These are phyloP conservation scores for Anas capensis DNA, from an alignment of 2,797 vertebrate species.

Conservation along the genomic window DNA sequence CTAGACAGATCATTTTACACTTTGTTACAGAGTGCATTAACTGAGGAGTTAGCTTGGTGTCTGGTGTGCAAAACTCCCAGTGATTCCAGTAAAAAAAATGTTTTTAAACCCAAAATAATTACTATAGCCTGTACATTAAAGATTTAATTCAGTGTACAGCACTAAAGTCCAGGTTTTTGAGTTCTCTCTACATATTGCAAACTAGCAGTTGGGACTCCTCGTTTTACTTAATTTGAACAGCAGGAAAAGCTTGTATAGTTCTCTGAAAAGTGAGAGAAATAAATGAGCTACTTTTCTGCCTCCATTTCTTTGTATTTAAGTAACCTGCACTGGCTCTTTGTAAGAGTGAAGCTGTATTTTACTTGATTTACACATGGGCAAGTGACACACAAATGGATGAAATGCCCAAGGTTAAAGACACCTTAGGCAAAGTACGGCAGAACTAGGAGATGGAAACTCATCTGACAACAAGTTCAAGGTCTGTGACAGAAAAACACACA, in stretches of 20 bases:
- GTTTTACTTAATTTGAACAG: not conserved
- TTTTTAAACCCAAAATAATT: not conserved
- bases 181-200: not conserved
- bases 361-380: not conserved
- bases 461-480: not conserved
- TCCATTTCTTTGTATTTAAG: not conserved
- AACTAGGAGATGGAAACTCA: not conserved
- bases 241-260: not conserved
- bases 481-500: too few relatives aligned
- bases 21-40: not conserved
- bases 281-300: not conserved
- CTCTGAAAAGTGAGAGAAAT: not conserved
- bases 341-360: not conserved
- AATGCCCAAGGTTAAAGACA: not conserved
- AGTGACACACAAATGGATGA: not conserved
- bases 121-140: not conserved
- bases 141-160: not conserved
- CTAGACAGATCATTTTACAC: not conserved
- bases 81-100: not conserved
- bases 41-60: not conserved
- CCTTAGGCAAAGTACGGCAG: not conserved
- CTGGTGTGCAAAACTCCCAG: not conserved
- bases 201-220: not conserved
- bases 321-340: not conserved
- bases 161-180: not conserved